These are phyloP conservation scores for Aegotheles bennettii DNA, from an alignment of 2,113 vertebrate genomes.

Conservation along the genomic window DNA sequence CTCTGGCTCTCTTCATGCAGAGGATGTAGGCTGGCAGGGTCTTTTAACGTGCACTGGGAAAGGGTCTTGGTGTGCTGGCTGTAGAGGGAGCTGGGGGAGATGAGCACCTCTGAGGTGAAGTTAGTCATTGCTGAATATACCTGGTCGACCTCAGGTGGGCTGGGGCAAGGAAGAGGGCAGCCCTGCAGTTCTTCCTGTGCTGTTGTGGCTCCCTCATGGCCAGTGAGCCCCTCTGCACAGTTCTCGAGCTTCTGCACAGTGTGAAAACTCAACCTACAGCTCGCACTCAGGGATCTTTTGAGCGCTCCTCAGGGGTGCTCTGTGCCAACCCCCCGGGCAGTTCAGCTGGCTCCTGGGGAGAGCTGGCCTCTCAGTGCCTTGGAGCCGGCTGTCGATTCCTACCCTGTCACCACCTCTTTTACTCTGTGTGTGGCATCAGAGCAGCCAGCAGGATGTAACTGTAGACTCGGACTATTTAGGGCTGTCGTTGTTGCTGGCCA, in stretches of 20 bases:
- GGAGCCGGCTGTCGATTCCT: background rate
- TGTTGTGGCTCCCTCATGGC: background rate
- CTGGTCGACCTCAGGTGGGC: rapidly evolving
- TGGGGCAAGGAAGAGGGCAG: background rate
- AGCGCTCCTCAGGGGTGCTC: background rate
- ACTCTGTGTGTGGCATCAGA: background rate
- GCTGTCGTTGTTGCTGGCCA: background rate
- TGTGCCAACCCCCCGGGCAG: rapidly evolving
- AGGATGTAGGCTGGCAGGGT: background rate
- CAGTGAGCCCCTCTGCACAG: background rate
- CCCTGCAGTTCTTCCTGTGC: background rate
- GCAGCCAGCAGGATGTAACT: background rate
- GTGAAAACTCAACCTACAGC: rapidly evolving
- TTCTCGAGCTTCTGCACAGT: rapidly evolving
- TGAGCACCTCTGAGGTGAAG: background rate
- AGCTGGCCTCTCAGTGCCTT: background rate
- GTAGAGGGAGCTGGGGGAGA: background rate
- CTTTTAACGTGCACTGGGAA: background rate
- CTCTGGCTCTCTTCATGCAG: background rate
- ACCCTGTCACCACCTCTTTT: background rate
- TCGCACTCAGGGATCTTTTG: rapidly evolving
- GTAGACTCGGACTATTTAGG: background rate
- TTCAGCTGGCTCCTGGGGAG: background rate
- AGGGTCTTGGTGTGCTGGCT: background rate
- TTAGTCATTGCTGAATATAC: background rate